Percentiles rank a stretch among this genome's conserved stretches.
Conservation (phyloP, 2,113 vertebrate species). For the Setophaga petechia region DNA sequence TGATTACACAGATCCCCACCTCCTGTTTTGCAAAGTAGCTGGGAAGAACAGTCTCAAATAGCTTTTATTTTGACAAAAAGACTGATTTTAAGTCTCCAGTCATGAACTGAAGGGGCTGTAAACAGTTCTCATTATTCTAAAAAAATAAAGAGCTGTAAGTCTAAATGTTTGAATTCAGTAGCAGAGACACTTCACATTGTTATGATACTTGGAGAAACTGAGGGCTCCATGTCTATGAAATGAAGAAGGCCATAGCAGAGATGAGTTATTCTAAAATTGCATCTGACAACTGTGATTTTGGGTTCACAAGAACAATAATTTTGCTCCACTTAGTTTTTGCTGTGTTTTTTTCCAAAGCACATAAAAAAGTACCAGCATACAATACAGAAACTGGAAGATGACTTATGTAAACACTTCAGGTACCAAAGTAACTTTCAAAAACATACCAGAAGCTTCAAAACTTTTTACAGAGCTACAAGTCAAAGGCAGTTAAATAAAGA, state of each 20-base stretch:
- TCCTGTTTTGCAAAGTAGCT: not conserved
- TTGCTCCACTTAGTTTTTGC: not conserved
- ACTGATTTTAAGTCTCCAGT: not conserved
- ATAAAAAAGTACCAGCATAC: not conserved
- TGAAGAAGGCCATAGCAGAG: not conserved
- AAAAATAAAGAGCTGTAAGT: not conserved
- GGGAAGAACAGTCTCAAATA: not conserved
- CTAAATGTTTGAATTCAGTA: not conserved
- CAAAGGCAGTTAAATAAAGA: not conserved
- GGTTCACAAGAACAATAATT: not conserved
- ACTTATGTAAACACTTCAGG: not conserved
- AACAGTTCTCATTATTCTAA: not conserved
- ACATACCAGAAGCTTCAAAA: not conserved
- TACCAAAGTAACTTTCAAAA: not conserved
- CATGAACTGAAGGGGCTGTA: not conserved
- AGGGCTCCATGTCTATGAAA: not conserved
- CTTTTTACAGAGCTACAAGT: not conserved
- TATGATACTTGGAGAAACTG: not conserved
- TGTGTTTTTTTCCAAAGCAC: accelerated
- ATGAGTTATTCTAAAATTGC: not conserved
- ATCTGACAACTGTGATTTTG: not conserved
- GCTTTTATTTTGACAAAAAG: not conserved
- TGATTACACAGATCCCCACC: not conserved
- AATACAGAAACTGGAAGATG: not conserved
- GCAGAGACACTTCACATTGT: not conserved